Evolutionary conservation across 2,797 vertebrate species (phyloP).

Genomic region (Emydoidea blandingii): DNA sequence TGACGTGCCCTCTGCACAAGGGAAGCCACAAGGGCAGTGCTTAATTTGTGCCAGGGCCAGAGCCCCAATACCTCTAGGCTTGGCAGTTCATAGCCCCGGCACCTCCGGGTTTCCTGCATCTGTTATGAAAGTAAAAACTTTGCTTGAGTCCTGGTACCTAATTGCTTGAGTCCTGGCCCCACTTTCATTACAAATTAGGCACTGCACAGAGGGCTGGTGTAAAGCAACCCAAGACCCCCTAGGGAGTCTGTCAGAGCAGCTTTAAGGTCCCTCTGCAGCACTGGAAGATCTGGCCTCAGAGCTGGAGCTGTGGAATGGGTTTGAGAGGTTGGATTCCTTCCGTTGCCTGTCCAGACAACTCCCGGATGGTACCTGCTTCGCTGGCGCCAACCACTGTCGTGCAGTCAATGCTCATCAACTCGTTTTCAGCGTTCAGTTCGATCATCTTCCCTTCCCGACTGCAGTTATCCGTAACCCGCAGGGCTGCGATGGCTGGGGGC

Average conservation of each 20-base stretch:
- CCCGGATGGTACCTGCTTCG: neutral
- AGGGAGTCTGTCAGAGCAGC: too few relatives aligned
- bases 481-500: neutral
- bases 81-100: neutral
- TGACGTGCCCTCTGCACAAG: neutral
- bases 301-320: too few relatives aligned
- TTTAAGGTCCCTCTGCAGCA: too few relatives aligned
- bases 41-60: neutral
- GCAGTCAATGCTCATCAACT: neutral
- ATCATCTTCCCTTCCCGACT: accelerated
- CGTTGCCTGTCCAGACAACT: neutral
- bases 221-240: too few relatives aligned
- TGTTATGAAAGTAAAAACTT: too few relatives aligned
- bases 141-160: too few relatives aligned
- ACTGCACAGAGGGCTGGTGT: too few relatives aligned
- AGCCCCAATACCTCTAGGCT: too few relatives aligned
- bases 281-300: neutral
- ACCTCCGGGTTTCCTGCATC: neutral
- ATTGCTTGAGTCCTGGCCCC: too few relatives aligned
- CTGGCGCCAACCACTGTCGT: too few relatives aligned
- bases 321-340: too few relatives aligned
- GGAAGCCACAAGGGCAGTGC: accelerated
- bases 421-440: neutral
- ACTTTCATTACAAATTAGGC: too few relatives aligned
- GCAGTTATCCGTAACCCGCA: neutral